A percentile compares a stretch with the other conserved stretches of the same genome.
Conservation (phyloP, 2,113 vertebrate genomes). For the Rhipidura dahli region DNA sequence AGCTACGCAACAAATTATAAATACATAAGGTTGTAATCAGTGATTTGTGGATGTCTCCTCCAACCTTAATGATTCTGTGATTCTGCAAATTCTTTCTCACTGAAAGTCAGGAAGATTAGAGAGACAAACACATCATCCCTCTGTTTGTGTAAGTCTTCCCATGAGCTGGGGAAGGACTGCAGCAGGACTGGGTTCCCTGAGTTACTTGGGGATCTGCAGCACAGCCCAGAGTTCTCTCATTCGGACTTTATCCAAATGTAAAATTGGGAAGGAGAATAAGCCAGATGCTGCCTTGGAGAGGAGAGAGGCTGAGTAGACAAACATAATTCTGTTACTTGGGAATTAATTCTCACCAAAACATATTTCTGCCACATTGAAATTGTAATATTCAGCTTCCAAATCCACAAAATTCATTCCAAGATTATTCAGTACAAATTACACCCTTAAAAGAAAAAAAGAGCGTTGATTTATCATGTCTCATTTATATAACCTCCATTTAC, state of each 20-base stretch:
- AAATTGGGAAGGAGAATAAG: neutral
- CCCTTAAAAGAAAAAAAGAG: neutral
- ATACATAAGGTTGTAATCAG: neutral
- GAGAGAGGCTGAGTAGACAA: neutral
- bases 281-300: slow-evolving; percentile 26
- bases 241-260: neutral
- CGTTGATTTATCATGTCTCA: slow-evolving; percentile 48
- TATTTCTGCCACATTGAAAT: slow-evolving; percentile 59
- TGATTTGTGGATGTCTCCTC: neutral
- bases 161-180: neutral
- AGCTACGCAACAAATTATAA: fast-evolving
- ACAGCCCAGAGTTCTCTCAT: neutral
- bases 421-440: slow-evolving; percentile 42
- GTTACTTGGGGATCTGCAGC: neutral
- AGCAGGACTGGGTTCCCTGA: neutral
- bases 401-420: slow-evolving; percentile 31
- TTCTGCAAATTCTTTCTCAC: neutral
- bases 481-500: slow-evolving; percentile 11
- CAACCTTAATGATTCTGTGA: neutral
- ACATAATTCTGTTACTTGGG: slow-evolving; percentile 32
- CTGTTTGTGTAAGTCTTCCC: neutral
- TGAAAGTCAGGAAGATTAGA: neutral
- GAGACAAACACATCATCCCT: neutral
- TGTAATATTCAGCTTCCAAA: slow-evolving; percentile 39
- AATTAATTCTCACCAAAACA: slow-evolving; percentile 64